Evolutionary conservation across 2,113 vertebrate genomes (phyloP), one percentile per base, ranked within the genome.

Genomic region (Heterochromis multidens): DNA sequence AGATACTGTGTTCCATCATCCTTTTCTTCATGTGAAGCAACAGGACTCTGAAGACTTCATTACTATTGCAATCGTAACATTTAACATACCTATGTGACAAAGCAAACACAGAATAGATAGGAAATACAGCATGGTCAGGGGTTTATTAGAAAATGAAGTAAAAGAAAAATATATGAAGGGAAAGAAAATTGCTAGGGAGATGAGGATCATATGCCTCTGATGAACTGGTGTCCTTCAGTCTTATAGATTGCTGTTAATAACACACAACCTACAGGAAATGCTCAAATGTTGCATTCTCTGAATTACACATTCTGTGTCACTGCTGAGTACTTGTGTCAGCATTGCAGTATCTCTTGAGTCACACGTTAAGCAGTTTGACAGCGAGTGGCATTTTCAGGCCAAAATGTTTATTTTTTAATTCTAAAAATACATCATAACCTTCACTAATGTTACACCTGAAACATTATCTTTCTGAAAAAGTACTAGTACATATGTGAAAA

Each of bases 181-280:
- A 61, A 86, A 65, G 61, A 57, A 23, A 76, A 79, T 72, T 25
- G 54, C 43, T 21, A 27, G 13, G 9, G 19, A 70, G 21, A 33
- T 37, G 19, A 80, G 63, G 35, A 4, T 21, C 2, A 17, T 40
- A 5, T 19, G 37, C 33, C 37, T 72, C 35, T 70, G 81, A 89
- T 83, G 52, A 65, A 91, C 67, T 67, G 77, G 29, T 83, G 25
- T 59, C 52, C 81, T 62, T 79, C 21, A 80, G 88, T 92, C 62
- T 81, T 72, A 67, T 57, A 54, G 83, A 94, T 95, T 82, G 87
- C 76, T 84, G 85, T 91, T 83, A 94, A 91, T 93, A 91, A 74
- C 59, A 70, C 83, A 29, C 33, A 33, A 59, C 56, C 77, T 40
- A n/a, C 79, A 89, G 72, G 78, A 91, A 89, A 40, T 35, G 4